Base-by-base conservation (phyloP, 2,113 vertebrate genomes). In the Galemys pyrenaicus region DNA sequence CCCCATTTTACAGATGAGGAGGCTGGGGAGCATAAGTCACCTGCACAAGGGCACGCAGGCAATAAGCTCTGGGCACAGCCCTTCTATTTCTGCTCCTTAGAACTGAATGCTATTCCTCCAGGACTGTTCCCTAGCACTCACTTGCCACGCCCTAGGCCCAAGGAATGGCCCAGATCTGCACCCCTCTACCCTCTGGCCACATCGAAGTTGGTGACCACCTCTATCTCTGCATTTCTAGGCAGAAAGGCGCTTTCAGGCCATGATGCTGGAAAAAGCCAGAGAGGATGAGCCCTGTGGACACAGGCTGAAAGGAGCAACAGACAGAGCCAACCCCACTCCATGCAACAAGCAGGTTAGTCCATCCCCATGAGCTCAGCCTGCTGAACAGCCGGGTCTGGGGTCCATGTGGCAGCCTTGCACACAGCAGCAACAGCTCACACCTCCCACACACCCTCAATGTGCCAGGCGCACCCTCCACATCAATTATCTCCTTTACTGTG, bases 341-440 rank as follows among this genome's bases (percentile, higher is more conserved):
- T 6, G n/a, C 30, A 9, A 32, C 77, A 92, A 91, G 95, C 71
- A 94, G 93, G 95, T 92, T 9, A 95, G 95, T 95, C 32, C 26
- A 26, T 30, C 37, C 56, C 7, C 15, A 0, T 1, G 24, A n/a
- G 24, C 77, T 49, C 39, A 13, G 24, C 44, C 30, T 8, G 44
- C 16, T 4, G 9, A 11, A 58, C 0, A 46, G 35, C 41, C 83
- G 1, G 2, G 46, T 9, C 74, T 67, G 37, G 58, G 39, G 2
- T 8, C 64, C 54, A 15, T 0, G 4, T 0, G 22, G 62, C 75
- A 0, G 75, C 70, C 37, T 56, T 17, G 65, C 0, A n/a, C 54
- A 46, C 41, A 26, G 22, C 58, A 26, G 7, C 16, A 37, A 39
- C 37, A 19, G 58, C 77, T 20, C 22, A 5, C 5, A 0, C 74